Evolutionary conservation across 2,113 vertebrate species (phyloP).

Genomic region (Ammodytes dubius): DNA sequence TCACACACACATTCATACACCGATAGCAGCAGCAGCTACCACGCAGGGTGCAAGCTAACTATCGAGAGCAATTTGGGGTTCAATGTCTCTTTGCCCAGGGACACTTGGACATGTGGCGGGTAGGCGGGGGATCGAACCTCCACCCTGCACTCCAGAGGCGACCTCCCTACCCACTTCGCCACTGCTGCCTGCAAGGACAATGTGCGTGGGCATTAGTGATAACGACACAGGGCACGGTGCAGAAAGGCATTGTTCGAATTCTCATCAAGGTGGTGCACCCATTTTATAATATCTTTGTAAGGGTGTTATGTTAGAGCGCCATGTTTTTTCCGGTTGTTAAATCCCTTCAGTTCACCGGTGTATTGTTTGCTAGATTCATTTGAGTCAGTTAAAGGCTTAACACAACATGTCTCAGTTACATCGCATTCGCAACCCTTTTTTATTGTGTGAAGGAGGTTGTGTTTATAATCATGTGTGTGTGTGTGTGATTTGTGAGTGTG

Average conservation of each 20-base stretch:
- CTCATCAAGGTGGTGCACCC: slow-evolving; percentile 8
- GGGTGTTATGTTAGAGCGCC: slow-evolving; percentile 9
- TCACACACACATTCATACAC: too few relatives aligned
- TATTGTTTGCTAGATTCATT: slow-evolving; percentile 71
- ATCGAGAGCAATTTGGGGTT: too few relatives aligned
- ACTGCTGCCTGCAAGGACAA: too few relatives aligned
- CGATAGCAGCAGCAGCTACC: too few relatives aligned
- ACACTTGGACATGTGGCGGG: too few relatives aligned
- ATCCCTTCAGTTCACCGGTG: slow-evolving; percentile 15
- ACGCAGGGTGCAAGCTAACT: too few relatives aligned
- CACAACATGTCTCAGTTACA: slow-evolving; percentile 63
- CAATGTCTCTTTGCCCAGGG: too few relatives aligned
- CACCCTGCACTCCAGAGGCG: too few relatives aligned
- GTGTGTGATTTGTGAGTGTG: too few relatives aligned
- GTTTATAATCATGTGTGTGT: slow-evolving; percentile 16
- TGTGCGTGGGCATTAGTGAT: slow-evolving; percentile 27
- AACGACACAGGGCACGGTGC: slow-evolving; percentile 3
- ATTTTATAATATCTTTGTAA: slow-evolving; percentile 35
- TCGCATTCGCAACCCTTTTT: slow-evolving; percentile 54
- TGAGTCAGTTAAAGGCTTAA: slow-evolving; percentile 70
- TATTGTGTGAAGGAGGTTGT: slow-evolving; percentile 21
- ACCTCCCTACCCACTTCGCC: too few relatives aligned
- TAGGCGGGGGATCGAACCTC: too few relatives aligned
- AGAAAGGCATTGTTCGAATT: slow-evolving; percentile 3
- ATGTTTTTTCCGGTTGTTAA: slow-evolving; percentile 42